Percentiles rank a stretch among this genome's conserved stretches.
Conservation (phyloP, 2,113 vertebrate species). For the Otolemur garnettii region DNA sequence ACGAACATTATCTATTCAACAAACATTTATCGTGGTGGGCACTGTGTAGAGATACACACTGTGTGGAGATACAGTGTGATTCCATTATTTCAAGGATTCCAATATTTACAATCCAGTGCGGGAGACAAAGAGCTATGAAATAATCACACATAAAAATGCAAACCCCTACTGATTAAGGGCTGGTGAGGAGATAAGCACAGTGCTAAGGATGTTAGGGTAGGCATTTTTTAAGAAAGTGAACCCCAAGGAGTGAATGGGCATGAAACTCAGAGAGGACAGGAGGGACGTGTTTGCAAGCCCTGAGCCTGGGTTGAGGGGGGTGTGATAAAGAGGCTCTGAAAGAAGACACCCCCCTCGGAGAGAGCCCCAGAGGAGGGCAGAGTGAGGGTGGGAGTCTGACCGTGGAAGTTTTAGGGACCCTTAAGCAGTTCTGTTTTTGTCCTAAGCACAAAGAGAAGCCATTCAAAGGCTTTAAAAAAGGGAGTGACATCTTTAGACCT, state of each 20-base stretch:
- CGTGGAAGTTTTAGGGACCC: neutral
- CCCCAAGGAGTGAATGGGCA: neutral
- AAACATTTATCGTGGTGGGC: neutral
- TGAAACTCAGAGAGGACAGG: neutral
- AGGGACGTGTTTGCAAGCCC: neutral
- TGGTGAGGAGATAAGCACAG: neutral
- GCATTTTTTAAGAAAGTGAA: neutral
- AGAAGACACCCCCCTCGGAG: rapidly evolving
- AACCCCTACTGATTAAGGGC: neutral
- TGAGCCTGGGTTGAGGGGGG: neutral
- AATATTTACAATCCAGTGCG: neutral
- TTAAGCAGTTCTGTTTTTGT: neutral
- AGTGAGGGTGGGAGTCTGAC: neutral
- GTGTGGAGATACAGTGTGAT: neutral
- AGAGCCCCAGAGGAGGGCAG: neutral
- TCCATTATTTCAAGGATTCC: neutral
- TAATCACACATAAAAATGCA: neutral
- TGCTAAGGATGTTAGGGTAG: neutral
- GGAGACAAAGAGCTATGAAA: neutral
- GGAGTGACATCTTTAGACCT: neutral
- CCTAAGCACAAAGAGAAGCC: neutral
- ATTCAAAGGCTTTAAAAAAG: neutral
- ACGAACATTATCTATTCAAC: constrained; percentile 24
- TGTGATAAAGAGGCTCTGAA: neutral
- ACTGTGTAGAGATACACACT: too few species aligned